Percentiles rank a stretch among this genome's conserved stretches.
Conservation (phyloP, 2,888 invertebrate genomes). For the Drosophila mayaguana region DNA sequence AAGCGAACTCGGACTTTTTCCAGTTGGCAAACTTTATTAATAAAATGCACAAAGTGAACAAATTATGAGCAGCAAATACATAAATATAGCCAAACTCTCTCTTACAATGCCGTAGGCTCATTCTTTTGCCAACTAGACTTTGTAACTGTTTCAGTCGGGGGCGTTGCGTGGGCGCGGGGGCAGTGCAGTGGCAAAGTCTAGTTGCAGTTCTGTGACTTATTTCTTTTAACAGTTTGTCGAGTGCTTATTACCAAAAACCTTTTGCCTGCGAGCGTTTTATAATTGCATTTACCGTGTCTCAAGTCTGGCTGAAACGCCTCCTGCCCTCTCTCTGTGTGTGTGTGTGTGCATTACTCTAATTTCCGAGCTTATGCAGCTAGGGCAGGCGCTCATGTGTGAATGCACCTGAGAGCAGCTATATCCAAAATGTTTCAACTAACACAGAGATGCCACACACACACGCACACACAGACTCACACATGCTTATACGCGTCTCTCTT, state of each 20-base stretch:
- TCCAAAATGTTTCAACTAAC: slow-evolving; percentile 51
- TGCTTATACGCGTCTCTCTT: slow-evolving; percentile 27
- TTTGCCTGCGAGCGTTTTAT: slow-evolving; percentile 63
- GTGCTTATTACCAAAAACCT: slow-evolving; percentile 68
- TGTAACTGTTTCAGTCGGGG: not conserved
- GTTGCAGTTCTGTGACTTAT: slow-evolving; percentile 44
- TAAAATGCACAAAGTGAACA: slow-evolving; percentile 71
- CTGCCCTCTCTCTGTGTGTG: not conserved
- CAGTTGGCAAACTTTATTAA: slow-evolving; percentile 71
- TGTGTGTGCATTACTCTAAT: slow-evolving; percentile 56
- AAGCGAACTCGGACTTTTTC: slow-evolving; percentile 30
- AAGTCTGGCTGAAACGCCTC: slow-evolving; percentile 12
- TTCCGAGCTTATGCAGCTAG: slow-evolving; percentile 52
- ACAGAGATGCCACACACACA: slow-evolving; percentile 2
- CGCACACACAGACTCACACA: not conserved
- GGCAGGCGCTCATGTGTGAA: slow-evolving; percentile 69
- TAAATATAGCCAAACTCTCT: slow-evolving; percentile 50
- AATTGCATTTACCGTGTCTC: slow-evolving; percentile 69
- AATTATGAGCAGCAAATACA: slow-evolving; percentile 68
- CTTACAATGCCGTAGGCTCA: slow-evolving; percentile 56
- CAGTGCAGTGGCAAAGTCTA: slow-evolving; percentile 21
- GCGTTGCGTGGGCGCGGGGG: not conserved
- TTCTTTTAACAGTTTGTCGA: slow-evolving; percentile 64
- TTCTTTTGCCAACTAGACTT: slow-evolving; percentile 34
- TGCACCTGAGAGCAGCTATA: slow-evolving; percentile 65